phyloP scores from a whole-genome alignment of 2,113 vertebrate genomes.

The Tenrec ecaudatus region DNA sequence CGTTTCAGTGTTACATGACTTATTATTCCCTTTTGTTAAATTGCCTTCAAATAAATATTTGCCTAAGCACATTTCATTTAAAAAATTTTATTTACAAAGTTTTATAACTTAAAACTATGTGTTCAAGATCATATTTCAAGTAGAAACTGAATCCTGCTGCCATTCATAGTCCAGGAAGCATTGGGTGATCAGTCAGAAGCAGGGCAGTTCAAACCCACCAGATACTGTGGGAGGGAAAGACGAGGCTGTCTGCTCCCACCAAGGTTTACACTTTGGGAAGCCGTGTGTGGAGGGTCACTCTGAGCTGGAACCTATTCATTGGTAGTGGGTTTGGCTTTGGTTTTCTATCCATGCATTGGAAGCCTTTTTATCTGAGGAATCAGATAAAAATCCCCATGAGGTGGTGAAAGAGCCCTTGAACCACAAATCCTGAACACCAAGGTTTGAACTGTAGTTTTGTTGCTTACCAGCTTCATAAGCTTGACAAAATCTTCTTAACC shows the following conservation, averaged over 20 bases:
- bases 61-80: background rate
- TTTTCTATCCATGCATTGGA: background rate
- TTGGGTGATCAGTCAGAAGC: background rate
- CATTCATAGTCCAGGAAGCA: too few relatives aligned
- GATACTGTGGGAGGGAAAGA: too few relatives aligned
- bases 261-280: too few relatives aligned
- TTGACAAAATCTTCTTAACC: slow-evolving; percentile 32
- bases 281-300: too few relatives aligned
- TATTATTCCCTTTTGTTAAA: slow-evolving; percentile 13
- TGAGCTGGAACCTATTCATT: too few relatives aligned
- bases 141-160: too few relatives aligned
- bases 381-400: background rate
- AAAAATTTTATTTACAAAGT: slow-evolving; percentile 22
- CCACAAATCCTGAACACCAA: background rate
- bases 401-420: background rate
- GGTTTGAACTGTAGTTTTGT: background rate
- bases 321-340: background rate
- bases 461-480: slow-evolving; percentile 11
- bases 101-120: background rate
- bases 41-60: slow-evolving; percentile 41
- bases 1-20: background rate
- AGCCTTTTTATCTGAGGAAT: background rate
- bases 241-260: too few relatives aligned
- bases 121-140: background rate
- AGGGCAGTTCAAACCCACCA: too few relatives aligned